phyloP scores from a whole-genome alignment of 2,113 vertebrate species.

The Lagopus leucura region DNA sequence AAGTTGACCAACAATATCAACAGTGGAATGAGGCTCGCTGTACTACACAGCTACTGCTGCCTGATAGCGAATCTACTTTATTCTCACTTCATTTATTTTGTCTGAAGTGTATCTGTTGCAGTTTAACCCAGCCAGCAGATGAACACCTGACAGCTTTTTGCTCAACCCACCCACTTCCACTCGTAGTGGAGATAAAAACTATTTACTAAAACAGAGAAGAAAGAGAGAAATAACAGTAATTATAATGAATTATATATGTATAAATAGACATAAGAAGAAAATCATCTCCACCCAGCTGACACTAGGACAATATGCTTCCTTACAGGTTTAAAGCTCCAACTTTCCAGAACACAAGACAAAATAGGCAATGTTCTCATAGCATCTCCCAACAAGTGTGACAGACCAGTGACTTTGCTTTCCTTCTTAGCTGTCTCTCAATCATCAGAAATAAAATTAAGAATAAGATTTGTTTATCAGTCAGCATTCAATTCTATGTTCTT shows the following conservation, averaged over 20 bases:
- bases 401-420: neutral
- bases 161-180: no score
- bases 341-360: neutral
- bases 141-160: no score
- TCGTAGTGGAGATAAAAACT: no score
- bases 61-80: neutral
- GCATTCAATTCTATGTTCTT: constrained; percentile 30
- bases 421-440: constrained; percentile 9
- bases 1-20: neutral
- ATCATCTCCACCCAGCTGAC: no score
- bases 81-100: neutral
- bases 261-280: no score
- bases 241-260: no score
- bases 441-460: neutral
- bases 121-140: no score
- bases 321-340: neutral
- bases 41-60: neutral
- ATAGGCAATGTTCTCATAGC: neutral
- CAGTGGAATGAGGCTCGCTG: neutral
- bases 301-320: neutral
- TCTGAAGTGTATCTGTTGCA: neutral
- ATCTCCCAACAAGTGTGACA: neutral
- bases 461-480: constrained; percentile 39
- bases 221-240: no score
- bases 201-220: no score